Evolutionary conservation across 2,888 invertebrate genomes (phyloP), one percentile per base, ranked within the genome.

Genomic region (Acleris laterana): DNA sequence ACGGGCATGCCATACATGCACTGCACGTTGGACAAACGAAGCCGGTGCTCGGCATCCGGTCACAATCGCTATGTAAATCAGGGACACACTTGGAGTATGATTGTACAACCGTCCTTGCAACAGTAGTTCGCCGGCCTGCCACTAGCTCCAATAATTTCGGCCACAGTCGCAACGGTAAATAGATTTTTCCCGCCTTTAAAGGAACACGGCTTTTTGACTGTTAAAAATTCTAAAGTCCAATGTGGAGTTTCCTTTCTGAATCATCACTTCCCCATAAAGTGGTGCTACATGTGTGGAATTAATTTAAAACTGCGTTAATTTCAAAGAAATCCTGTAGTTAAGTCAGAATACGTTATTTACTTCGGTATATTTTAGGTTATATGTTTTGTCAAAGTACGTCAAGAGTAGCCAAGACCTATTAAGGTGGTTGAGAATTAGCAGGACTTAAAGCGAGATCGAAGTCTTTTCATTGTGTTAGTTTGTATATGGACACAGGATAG

Each of bases 61-160:
- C 87, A 76, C 80, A 81, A 80, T 77, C 73, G 69, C 80, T 85
- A 90, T 91, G 89, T 84, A 85, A 90, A 90, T 89, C 77, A 77
- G 74, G 74, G 77, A 80, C 82, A 81, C 79, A 77, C 81, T 82
- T 79, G 76, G 77, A 79, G 76, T 74, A 78, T 79, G 77, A 76
- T 78, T 76, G 82, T 79, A 78, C 81, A 74, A 75, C 75, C 81
- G 85, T 80, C 85, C 87, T 86, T 87, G 88, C 77, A 76, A 79
- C 77, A 78, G 76, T 75, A 76, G 75, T 72, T 76, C 71, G 60
- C 69, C 75, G 77, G 44, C 38, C 62, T 55, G n/a, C 44, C 64
- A 42, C 16, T 62, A 51, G 61, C 57, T 57, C 66, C 66, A 57
- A 62, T 66, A 48, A 57, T 62, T 62, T 62, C 48, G 46, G 62